A percentile compares a stretch with the other conserved stretches of the same genome.
phyloP scores from a whole-genome alignment of 2,797 vertebrate genomes.

The Muscicapa striata region DNA sequence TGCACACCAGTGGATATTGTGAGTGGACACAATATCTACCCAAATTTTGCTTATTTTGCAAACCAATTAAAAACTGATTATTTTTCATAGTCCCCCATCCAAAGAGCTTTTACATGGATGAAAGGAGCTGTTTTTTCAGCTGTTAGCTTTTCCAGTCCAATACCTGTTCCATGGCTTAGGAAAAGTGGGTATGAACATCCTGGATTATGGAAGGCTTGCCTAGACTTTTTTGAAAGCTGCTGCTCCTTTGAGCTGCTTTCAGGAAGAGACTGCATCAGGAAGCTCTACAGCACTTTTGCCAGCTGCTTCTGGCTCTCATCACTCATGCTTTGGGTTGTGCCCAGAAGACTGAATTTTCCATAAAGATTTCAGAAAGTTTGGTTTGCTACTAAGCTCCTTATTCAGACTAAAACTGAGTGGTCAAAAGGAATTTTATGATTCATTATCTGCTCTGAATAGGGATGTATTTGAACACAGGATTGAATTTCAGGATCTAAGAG shows the following conservation, averaged over 20 bases:
- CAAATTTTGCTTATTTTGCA: background rate
- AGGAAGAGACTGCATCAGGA: background rate
- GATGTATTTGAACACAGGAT: background rate
- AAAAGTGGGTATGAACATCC: background rate
- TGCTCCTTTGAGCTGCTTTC: background rate
- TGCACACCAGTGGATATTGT: background rate
- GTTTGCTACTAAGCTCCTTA: background rate
- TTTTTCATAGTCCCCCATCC: background rate
- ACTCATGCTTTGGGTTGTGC: background rate
- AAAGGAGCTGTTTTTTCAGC: background rate
- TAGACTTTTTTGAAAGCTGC: background rate
- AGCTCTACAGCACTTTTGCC: background rate
- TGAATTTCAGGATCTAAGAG: background rate
- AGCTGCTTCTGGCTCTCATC: background rate
- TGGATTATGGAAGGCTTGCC: background rate
- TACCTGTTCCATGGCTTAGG: background rate
- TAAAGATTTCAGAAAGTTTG: background rate
- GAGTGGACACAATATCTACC: background rate
- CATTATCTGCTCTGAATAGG: background rate
- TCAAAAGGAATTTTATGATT: background rate
- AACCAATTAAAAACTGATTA: background rate
- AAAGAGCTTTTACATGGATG: background rate
- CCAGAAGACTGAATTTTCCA: background rate
- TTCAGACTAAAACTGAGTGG: background rate
- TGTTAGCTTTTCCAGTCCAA: background rate